phyloP scores from a whole-genome alignment of 2,113 vertebrate genomes.

The Rhipidura dahli region DNA sequence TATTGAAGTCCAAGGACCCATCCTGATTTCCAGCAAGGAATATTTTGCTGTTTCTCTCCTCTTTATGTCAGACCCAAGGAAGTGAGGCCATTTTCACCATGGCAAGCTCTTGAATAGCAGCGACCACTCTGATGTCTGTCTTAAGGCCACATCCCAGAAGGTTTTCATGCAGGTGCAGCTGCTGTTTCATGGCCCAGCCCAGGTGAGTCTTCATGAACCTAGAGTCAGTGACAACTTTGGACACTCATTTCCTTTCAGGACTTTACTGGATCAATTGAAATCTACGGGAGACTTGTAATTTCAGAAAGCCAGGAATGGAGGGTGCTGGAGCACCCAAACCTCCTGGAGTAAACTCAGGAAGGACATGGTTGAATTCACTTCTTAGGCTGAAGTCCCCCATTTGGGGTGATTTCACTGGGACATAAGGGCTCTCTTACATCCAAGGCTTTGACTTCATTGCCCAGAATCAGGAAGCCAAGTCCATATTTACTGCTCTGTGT shows the following conservation, averaged over 20 bases:
- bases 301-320: not conserved
- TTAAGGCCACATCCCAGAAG: fast-evolving
- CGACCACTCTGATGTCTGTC: fast-evolving
- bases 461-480: not conserved
- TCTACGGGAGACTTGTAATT: not conserved
- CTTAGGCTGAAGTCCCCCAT: not conserved
- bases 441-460: not conserved
- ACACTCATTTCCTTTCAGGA: not conserved
- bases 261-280: not conserved
- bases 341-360: not conserved
- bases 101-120: not conserved
- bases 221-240: not conserved
- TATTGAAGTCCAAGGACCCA: not conserved
- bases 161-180: not conserved
- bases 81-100: not conserved
- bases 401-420: not conserved
- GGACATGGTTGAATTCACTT: not conserved
- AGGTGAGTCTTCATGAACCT: not conserved
- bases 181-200: not conserved
- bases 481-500: not conserved
- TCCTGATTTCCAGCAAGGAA: not conserved
- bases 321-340: not conserved
- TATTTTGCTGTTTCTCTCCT: not conserved
- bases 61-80: not conserved
- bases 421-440: not conserved